A percentile compares a stretch with the other conserved stretches of the same genome.
Evolutionary conservation across 2,888 invertebrate genomes (phyloP).

Genomic region (Petrophora chlorosata): DNA sequence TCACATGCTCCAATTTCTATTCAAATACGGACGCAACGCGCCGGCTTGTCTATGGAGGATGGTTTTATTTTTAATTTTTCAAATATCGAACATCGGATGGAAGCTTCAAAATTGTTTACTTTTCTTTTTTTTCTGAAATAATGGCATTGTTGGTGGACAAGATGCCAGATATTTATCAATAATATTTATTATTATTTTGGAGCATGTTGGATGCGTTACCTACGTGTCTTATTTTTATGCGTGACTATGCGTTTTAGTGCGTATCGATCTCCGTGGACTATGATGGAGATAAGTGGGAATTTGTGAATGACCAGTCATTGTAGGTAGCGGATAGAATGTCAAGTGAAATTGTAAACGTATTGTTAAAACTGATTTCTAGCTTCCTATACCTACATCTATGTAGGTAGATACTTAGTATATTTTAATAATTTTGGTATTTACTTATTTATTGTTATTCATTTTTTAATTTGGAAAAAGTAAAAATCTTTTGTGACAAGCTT

Average conservation of each 20-base stretch:
- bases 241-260: conserved; percentile 61
- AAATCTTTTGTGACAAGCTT: too few species aligned
- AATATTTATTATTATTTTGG: conserved; percentile 67
- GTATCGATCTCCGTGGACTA: conserved; percentile 14
- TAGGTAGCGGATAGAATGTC: background rate
- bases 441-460: too few species aligned
- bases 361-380: too few species aligned
- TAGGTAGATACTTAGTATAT: too few species aligned
- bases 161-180: conserved; percentile 70
- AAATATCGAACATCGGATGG: conserved; percentile 54
- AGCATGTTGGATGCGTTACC: conserved; percentile 55
- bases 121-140: conserved; percentile 68
- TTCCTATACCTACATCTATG: too few species aligned
- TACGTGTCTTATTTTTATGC: conserved; percentile 51
- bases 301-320: conserved; percentile 16
- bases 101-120: conserved; percentile 52
- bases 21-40: conserved; percentile 56
- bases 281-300: conserved; percentile 16
- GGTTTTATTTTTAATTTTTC: conserved; percentile 63
- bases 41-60: conserved; percentile 61
- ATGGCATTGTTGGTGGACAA: conserved; percentile 80
- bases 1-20: conserved; percentile 59
- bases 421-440: too few species aligned
- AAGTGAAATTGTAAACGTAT: too few species aligned
- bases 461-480: too few species aligned